phyloP scores from a whole-genome alignment of 2,113 vertebrate genomes.

The Pterocles burchelli region DNA sequence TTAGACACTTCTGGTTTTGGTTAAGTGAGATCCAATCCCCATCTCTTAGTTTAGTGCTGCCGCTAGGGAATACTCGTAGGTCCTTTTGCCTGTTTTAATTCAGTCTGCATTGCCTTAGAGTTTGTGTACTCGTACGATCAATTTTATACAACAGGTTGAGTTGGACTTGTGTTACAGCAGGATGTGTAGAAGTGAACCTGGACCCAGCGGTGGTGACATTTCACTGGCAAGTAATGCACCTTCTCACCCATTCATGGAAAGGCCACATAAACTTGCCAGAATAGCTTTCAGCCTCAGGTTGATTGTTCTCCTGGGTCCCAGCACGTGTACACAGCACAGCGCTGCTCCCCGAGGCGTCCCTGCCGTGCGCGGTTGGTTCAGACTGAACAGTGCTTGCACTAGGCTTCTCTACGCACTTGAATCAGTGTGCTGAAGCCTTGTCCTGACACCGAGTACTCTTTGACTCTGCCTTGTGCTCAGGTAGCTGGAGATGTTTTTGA shows the following conservation, averaged over 20 bases:
- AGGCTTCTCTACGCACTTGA: background rate
- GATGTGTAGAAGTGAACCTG: background rate
- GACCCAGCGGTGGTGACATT: background rate
- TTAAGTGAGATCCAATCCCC: background rate
- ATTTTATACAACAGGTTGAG: background rate
- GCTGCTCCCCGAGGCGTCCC: background rate
- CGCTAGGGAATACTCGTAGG: background rate
- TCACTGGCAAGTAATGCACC: background rate
- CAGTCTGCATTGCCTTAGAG: background rate
- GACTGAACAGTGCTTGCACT: rapidly evolving
- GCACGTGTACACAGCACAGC: background rate
- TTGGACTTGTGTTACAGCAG: background rate
- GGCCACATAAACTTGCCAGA: constrained; percentile 15
- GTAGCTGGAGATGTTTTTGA: background rate
- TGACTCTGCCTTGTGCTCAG: background rate
- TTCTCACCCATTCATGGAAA: background rate
- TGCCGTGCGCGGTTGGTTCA: background rate
- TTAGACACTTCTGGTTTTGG: background rate
- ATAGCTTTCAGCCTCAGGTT: background rate
- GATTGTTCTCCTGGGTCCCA: background rate
- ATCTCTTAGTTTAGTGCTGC: background rate
- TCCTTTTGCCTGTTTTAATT: background rate
- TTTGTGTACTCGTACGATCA: background rate
- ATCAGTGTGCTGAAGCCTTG: background rate
- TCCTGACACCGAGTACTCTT: background rate